A percentile compares a stretch with the other conserved stretches of the same genome.
These are phyloP conservation scores for Drosophila triauraria DNA, from an alignment of 1,140 invertebrate species.

Conservation along the genomic window DNA sequence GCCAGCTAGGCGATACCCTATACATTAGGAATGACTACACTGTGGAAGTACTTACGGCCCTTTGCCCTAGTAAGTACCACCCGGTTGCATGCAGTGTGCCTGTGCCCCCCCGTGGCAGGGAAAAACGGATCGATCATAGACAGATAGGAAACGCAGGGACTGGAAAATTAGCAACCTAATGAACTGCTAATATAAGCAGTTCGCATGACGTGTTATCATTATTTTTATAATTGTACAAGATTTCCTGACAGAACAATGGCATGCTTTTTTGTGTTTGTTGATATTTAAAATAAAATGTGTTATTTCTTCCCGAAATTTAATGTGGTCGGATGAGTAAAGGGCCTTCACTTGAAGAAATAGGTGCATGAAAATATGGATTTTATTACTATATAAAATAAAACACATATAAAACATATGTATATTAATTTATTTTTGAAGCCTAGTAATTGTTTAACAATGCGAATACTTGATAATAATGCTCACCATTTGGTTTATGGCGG, in stretches of 20 bases:
- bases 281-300: background rate
- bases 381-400: too few species aligned
- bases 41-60: constrained; percentile 39
- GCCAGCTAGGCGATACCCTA: constrained; percentile 50
- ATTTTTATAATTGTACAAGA: background rate
- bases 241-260: background rate
- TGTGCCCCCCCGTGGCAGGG: background rate
- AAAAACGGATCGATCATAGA: background rate
- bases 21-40: constrained; percentile 19
- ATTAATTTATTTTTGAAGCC: background rate
- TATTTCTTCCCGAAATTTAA: background rate
- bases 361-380: too few species aligned
- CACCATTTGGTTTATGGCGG: background rate
- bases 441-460: background rate
- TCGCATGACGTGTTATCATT: background rate
- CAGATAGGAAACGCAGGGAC: background rate
- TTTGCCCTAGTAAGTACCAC: constrained; percentile 14
- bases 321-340: background rate
- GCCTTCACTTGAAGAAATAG: too few species aligned
- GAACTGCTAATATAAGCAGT: background rate
- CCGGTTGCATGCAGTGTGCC: constrained; percentile 14
- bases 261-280: background rate
- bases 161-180: background rate
- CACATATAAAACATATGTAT: background rate
- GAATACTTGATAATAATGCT: background rate